Conservation (phyloP, 2,797 vertebrate species). For the Otus scops region DNA sequence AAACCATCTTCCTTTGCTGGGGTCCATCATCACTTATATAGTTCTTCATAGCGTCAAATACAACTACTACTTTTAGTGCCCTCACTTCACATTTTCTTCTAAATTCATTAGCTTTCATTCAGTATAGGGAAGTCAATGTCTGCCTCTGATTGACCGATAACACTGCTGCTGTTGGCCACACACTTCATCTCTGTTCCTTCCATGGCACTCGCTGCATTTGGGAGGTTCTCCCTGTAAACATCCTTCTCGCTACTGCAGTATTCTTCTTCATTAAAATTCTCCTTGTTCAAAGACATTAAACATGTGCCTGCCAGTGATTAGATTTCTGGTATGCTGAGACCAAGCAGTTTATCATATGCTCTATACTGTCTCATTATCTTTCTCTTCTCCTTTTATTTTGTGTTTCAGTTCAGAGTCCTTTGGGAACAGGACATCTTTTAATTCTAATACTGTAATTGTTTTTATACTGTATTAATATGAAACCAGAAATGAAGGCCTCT, state of each 20-base stretch:
- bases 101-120: background rate
- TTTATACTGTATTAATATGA: background rate
- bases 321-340: background rate
- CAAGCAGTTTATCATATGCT: background rate
- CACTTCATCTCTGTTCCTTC: background rate
- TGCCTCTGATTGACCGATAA: background rate
- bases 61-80: background rate
- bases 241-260: background rate
- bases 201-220: background rate
- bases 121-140: background rate
- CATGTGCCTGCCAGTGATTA: background rate
- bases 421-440: background rate
- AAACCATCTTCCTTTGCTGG: background rate
- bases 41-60: background rate
- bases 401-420: background rate
- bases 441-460: background rate
- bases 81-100: background rate
- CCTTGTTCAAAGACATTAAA: background rate
- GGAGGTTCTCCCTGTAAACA: background rate
- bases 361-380: background rate
- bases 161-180: background rate
- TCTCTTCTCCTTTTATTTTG: background rate
- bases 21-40: background rate
- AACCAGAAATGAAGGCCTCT: background rate
- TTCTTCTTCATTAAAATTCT: conserved; percentile 16